A percentile compares a stretch with the other conserved stretches of the same genome.
phyloP scores from a whole-genome alignment of 2,113 vertebrate species.

The Abramis brama region DNA sequence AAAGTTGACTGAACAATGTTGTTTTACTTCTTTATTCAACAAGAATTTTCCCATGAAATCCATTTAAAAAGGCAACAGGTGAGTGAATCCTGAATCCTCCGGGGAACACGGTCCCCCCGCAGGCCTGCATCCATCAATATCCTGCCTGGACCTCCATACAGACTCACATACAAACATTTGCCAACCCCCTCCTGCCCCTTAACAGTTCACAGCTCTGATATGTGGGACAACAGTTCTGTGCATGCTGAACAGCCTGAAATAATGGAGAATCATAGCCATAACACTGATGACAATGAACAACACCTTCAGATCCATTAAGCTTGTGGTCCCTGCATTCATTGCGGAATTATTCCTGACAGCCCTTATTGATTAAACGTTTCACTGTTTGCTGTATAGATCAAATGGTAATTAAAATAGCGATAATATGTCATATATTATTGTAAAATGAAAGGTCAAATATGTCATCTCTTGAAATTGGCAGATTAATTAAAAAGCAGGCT shows the following conservation, averaged over 20 bases:
- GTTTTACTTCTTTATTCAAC: slow-evolving; percentile 27
- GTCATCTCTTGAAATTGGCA: slow-evolving; percentile 14
- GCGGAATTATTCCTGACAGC: slow-evolving; percentile 76
- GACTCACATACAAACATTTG: slow-evolving; percentile 36
- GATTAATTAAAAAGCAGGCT: slow-evolving; percentile 32
- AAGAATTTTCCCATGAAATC: slow-evolving; percentile 34
- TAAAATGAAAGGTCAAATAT: slow-evolving; percentile 75
- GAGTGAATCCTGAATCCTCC: slow-evolving; percentile 38
- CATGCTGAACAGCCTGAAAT: slow-evolving; percentile 29
- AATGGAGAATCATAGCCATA: slow-evolving; percentile 33
- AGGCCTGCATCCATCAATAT: slow-evolving; percentile 52
- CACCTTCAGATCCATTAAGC: slow-evolving; percentile 53
- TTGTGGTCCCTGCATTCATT: slow-evolving; percentile 65
- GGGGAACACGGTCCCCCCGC: slow-evolving; percentile 27
- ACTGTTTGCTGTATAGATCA: slow-evolving; percentile 80
- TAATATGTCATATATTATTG: slow-evolving; percentile 66
- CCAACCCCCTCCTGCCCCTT: slow-evolving; percentile 23
- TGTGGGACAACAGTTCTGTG: not conserved
- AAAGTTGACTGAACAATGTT: not conserved
- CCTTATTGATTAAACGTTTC: slow-evolving; percentile 76
- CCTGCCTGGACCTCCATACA: slow-evolving; percentile 43
- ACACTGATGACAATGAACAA: slow-evolving; percentile 23
- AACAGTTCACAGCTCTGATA: not conserved
- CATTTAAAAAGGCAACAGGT: slow-evolving; percentile 40
- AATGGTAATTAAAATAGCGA: slow-evolving; percentile 78